phyloP scores from a whole-genome alignment of 2,113 vertebrate genomes.

The Micronycteris hirsuta region DNA sequence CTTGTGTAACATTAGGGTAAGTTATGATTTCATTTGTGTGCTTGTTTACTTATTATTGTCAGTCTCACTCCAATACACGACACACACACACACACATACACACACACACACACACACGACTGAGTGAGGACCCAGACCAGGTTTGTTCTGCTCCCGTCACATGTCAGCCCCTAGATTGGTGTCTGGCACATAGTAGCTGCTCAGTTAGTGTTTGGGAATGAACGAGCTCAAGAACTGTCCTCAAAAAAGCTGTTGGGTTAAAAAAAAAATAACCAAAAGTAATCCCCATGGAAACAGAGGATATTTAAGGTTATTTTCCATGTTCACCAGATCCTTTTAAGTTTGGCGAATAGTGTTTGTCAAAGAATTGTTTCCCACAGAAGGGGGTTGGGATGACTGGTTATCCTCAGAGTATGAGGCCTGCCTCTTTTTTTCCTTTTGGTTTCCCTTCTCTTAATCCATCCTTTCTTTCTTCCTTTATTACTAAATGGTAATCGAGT shows the following conservation, averaged over 20 bases:
- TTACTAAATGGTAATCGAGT: not conserved
- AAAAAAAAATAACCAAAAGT: not conserved
- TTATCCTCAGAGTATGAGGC: not conserved
- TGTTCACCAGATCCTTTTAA: not conserved
- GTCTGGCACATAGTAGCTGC: not conserved
- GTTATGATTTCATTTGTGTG: not conserved
- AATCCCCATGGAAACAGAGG: not conserved
- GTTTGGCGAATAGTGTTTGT: not conserved
- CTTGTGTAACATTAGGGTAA: not conserved
- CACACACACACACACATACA: not conserved
- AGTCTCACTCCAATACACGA: not conserved
- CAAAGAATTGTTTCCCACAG: not conserved
- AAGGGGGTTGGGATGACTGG: not conserved
- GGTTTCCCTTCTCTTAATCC: not conserved
- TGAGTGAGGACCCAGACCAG: too few species aligned
- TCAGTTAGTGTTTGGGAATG: not conserved
- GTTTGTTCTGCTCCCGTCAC: not conserved
- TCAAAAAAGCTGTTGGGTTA: not conserved
- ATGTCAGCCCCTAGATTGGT: not conserved
- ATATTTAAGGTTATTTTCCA: not conserved
- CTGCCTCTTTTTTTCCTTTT: not conserved
- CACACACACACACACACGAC: not conserved
- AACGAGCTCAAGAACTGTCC: not conserved
- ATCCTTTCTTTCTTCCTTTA: not conserved
- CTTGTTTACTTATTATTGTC: not conserved